Base-by-base conservation (phyloP, 1,140 invertebrate genomes). In the Tetragonula clypearis region DNA sequence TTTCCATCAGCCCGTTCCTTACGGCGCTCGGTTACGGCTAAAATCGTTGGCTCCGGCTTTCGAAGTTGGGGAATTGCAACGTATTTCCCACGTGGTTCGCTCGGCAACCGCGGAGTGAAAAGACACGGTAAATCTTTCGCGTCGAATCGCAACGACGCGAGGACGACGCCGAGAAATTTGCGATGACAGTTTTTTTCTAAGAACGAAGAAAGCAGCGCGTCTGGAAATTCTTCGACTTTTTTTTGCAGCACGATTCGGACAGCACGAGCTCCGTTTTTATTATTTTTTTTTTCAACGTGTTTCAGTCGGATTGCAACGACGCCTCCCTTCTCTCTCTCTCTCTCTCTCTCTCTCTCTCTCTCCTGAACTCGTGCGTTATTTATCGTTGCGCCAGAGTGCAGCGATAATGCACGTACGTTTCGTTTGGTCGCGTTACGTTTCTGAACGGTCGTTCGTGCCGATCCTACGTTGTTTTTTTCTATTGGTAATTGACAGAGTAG, bases 401-500 rank as follows among this genome's bases (percentile, higher is more conserved):
- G 82, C 86, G 84, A 91, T 93, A 92, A 92, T 93, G 91, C 89
- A 90, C 88, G 88, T 89, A 90, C 88, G 88, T 90, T 87, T 76
- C 76, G 81, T 69, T 86, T 56, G 66, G 21, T 30, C 68, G 55
- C 82, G 30, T 86, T 86, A 88, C 79, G 86, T 82, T 55, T 35
- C 81, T 74, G 81, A 83, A 41, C 88, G 74, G 87, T 88, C 90
- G 77, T 71, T 78, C 60, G 73, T 68, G 15, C 53, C 14, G 23
- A 49, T 86, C 81, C 85, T 76, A 88, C 82, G 87, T 77, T 89
- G 88, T 92, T 90, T 92, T 49, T 49, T 49, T 90, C 92, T 91
- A 87, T 92, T 90, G 90, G 88, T 93, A 92, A 93, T 92, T 92
- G 90, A 93, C 90, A 90, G 82, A 82, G 77, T 86, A 86, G 79